phyloP scores from a whole-genome alignment of 2,113 vertebrate genomes.

The Seriola rivoliana region DNA sequence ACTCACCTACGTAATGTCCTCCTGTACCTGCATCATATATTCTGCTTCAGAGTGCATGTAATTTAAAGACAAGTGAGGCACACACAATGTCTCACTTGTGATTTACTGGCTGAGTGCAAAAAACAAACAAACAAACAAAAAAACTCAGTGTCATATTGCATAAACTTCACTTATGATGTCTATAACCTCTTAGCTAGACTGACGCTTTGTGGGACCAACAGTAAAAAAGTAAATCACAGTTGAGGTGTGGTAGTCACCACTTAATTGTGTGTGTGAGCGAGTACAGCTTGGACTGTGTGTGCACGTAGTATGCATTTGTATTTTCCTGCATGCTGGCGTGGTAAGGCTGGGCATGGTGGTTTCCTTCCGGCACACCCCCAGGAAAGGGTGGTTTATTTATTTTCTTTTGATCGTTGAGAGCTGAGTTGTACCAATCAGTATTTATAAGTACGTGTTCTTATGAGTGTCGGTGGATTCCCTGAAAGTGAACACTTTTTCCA shows the following conservation, averaged over 20 bases:
- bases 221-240: slow-evolving; percentile 14
- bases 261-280: slow-evolving; percentile 64
- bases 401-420: slow-evolving; percentile 30
- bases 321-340: slow-evolving; percentile 2
- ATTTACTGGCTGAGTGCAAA: slow-evolving; percentile 24
- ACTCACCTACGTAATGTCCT: neutral
- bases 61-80: slow-evolving; percentile 12
- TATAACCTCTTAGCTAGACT: slow-evolving; percentile 14
- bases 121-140: neutral
- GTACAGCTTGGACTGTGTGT: slow-evolving; percentile 53
- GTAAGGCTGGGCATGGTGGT: neutral
- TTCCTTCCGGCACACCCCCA: slow-evolving; percentile 1
- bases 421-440: slow-evolving; percentile 13
- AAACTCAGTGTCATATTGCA: slow-evolving; percentile 6
- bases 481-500: slow-evolving; percentile 1
- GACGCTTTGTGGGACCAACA: slow-evolving; percentile 13
- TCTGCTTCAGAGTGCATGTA: slow-evolving; percentile 32
- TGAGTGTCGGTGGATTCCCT: neutral
- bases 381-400: neutral
- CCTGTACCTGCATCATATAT: slow-evolving; percentile 10
- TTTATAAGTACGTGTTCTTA: neutral
- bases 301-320: slow-evolving; percentile 5
- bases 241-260: slow-evolving; percentile 36
- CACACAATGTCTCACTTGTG: slow-evolving; percentile 4
- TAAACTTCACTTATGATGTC: slow-evolving; percentile 22